Evolutionary conservation across 1,140 invertebrate species (phyloP).

Genomic region (Plutomurus gul): DNA sequence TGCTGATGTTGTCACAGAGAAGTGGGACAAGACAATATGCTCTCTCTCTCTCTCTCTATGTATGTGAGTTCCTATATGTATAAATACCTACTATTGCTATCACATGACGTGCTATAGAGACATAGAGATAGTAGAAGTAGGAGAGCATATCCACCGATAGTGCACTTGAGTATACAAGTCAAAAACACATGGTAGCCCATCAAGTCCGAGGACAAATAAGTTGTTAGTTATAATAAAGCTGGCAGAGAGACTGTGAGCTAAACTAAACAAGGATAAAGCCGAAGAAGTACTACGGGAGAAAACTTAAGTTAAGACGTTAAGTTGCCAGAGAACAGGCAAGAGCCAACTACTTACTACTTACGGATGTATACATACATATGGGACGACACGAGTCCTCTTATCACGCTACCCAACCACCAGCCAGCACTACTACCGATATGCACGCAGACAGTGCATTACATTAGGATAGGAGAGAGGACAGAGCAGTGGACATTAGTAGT

Average conservation of each 20-base stretch:
- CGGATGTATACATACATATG: too few species aligned
- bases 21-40: constrained; percentile 18
- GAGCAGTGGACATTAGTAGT: too few species aligned
- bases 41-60: not conserved
- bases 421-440: too few species aligned
- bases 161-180: not conserved
- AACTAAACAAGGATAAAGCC: not conserved
- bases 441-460: too few species aligned
- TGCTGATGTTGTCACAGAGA: constrained; percentile 19
- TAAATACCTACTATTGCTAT: not conserved
- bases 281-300: not conserved
- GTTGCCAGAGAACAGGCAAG: too few species aligned
- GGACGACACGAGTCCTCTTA: too few species aligned
- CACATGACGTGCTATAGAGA: too few species aligned
- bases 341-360: too few species aligned
- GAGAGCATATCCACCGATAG: not conserved
- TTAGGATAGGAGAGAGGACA: too few species aligned
- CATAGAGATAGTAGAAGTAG: not conserved
- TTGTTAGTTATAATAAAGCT: constrained; percentile 23
- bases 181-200: constrained; percentile 15
- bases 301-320: constrained; percentile 6
- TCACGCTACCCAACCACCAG: too few species aligned
- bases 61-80: not conserved
- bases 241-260: not conserved
- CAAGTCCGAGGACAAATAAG: constrained; percentile 26